These are phyloP conservation scores for Dilophus febrilis DNA, from an alignment of 2,888 invertebrate genomes.

Conservation along the genomic window DNA sequence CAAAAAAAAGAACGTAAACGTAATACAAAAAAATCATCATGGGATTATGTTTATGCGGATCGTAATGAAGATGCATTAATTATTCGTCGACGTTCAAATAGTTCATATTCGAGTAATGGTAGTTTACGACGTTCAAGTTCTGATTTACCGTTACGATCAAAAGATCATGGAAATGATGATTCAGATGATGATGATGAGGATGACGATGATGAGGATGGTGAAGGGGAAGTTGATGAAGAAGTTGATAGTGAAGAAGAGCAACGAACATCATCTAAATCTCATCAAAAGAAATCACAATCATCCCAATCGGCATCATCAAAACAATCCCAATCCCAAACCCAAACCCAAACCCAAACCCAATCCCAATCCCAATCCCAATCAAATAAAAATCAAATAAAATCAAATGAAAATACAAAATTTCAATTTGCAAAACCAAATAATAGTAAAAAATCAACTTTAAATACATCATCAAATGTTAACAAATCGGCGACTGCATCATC, in stretches of 20 bases:
- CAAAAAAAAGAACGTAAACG: slow-evolving; percentile 7
- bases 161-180: slow-evolving; percentile 11
- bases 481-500: not conserved
- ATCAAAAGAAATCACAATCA: too few relatives aligned
- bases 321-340: not conserved
- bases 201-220: not conserved
- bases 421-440: slow-evolving; percentile 26
- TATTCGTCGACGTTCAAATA: slow-evolving; percentile 66
- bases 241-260: too few relatives aligned
- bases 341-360: not conserved
- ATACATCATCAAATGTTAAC: slow-evolving; percentile 18
- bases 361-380: slow-evolving; percentile 4
- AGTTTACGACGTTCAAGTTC: slow-evolving; percentile 39
- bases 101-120: slow-evolving; percentile 61
- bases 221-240: slow-evolving; percentile 1
- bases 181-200: not conserved
- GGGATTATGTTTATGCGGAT: slow-evolving; percentile 42
- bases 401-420: slow-evolving; percentile 14
- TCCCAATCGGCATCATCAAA: too few relatives aligned
- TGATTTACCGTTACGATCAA: slow-evolving; percentile 21
- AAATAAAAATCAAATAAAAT: slow-evolving; percentile 7
- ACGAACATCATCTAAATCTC: too few relatives aligned
- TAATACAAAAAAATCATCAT: slow-evolving; percentile 22
- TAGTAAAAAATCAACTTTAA: slow-evolving; percentile 18
- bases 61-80: slow-evolving; percentile 64